Percentiles rank a stretch among this genome's conserved stretches.
phyloP scores from a whole-genome alignment of 1,140 invertebrate genomes.

The Calliopsis andreniformis region DNA sequence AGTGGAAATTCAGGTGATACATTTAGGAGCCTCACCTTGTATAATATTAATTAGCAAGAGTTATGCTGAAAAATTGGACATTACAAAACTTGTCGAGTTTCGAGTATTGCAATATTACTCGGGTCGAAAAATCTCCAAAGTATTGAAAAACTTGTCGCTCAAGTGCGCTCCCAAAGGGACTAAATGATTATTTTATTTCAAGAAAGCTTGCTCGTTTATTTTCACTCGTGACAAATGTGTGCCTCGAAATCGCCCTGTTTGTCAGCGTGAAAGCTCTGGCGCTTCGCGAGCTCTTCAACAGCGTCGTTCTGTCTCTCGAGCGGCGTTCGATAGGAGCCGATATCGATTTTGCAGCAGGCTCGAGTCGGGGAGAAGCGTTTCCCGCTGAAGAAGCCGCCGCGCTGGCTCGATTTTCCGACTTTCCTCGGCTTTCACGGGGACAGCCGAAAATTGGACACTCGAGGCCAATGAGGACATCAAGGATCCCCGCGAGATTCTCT shows the following conservation, averaged over 20 bases:
- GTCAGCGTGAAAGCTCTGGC: not conserved
- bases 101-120: too few relatives aligned
- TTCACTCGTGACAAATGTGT: not conserved
- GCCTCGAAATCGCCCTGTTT: not conserved
- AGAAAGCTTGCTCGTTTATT: not conserved
- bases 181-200: too few relatives aligned
- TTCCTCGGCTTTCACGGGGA: not conserved
- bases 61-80: too few relatives aligned
- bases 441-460: constrained; percentile 18
- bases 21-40: too few relatives aligned
- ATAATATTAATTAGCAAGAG: too few relatives aligned
- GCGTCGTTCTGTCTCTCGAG: constrained; percentile 14
- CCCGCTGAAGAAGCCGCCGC: not conserved
- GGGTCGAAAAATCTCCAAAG: too few relatives aligned
- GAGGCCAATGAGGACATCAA: not conserved
- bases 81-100: too few relatives aligned
- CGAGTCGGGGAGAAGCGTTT: not conserved
- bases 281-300: not conserved
- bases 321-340: constrained; percentile 39
- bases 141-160: too few relatives aligned
- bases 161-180: too few relatives aligned
- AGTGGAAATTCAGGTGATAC: too few relatives aligned
- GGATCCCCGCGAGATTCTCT: not conserved
- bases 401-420: not conserved
- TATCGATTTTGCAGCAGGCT: constrained; percentile 38